Base-by-base conservation (phyloP, 1,140 invertebrate species). In the Stegodyphus mimosarum region DNA sequence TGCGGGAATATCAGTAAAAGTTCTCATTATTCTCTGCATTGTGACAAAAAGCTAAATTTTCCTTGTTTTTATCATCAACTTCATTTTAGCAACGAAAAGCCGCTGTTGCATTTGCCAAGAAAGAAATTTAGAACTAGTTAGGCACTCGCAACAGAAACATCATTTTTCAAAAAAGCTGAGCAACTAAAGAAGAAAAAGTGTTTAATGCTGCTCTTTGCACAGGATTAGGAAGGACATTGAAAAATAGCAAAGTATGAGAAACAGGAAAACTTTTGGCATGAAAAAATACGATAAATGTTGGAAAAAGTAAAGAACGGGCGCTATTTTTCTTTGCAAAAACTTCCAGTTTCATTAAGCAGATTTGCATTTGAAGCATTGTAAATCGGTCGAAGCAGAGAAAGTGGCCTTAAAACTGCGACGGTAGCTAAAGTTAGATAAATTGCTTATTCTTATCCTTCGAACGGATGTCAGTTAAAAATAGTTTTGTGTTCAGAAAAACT, bases 131-230 rank as follows among this genome's bases (percentile, higher is more conserved):
- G 55, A 60, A 60, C 15, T 60, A 15, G 9, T 17, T 70, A n/a
- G 13, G 17, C 33, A 33, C 33, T 33, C 17, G 67, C 17, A 70
- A 70, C 17, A 70, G 67, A 6, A 70, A 70, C 67, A 70, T 79
- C 66, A 79, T 70, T 79, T 70, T 79, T 79, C 77, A 79, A 55
- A 79, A 69, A 70, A 7, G 33, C 55, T n/a, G 75, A 33, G 48
- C 49, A 33, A 79, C 53, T 69, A 70, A 70, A 69, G 48, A 11
- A 18, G 15, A 7, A 17, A 7, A 9, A 13, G 1, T 18, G 9
- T 69, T n/a, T 69, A 13, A 69, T 13, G 17, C 9, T 69, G 9
- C 17, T 69, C 17, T 69, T n/a, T 9, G 11, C 15, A 9, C 10
- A 13, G 15, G 15, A 50, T 55, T 9, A 66, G 55, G 7, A 17